phyloP scores from a whole-genome alignment of 2,113 vertebrate species.

The Etheostoma spectabile region DNA sequence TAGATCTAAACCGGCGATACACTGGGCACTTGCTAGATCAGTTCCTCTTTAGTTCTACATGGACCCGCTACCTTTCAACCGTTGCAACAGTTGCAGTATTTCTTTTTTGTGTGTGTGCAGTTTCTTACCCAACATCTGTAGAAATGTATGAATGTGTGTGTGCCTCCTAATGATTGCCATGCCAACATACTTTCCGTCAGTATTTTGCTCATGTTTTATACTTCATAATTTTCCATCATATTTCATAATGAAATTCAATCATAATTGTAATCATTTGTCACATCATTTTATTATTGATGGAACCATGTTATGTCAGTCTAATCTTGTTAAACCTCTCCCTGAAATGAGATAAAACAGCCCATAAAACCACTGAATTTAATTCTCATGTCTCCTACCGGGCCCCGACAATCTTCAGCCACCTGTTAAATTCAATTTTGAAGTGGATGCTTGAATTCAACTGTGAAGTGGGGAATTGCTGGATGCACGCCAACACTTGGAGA shows the following conservation, averaged over 20 bases:
- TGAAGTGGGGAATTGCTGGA: conserved; percentile 8
- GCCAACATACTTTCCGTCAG: background rate
- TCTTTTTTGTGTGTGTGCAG: background rate
- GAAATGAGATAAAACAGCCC: conserved; percentile 19
- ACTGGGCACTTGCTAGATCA: background rate
- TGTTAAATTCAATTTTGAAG: conserved; percentile 30
- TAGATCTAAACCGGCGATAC: background rate
- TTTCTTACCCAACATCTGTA: background rate
- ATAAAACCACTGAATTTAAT: conserved; percentile 31
- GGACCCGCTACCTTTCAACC: background rate
- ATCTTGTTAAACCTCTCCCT: conserved; percentile 5
- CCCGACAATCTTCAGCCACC: conserved; percentile 16
- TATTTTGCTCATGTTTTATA: background rate
- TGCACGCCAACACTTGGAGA: conserved; percentile 1
- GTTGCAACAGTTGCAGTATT: background rate
- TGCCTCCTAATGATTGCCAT: background rate
- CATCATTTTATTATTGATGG: background rate
- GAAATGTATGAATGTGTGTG: background rate
- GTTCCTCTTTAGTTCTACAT: background rate
- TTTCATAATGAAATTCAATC: background rate
- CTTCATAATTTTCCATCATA: too few relatives aligned
- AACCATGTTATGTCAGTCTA: background rate
- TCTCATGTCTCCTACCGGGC: conserved; percentile 15
- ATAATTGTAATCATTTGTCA: background rate
- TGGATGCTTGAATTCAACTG: conserved; percentile 3